Evolutionary conservation across 2,888 invertebrate genomes (phyloP).

Genomic region (Piscicola geometra): DNA sequence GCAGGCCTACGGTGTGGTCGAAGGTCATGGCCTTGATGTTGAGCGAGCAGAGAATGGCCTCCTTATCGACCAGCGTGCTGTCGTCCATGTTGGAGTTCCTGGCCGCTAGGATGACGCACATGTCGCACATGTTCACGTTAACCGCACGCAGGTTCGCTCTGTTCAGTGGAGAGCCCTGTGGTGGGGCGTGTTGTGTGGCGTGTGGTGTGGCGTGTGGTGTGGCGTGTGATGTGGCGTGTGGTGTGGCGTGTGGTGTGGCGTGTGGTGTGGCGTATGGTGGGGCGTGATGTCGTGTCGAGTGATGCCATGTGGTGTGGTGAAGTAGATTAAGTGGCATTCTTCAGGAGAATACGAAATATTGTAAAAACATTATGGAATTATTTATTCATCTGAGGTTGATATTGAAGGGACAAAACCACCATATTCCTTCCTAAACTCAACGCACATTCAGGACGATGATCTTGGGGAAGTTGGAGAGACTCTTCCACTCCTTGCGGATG

Average conservation of each 20-base stretch:
- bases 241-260: too few relatives aligned
- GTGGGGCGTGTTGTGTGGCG: not conserved
- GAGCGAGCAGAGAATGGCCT: constrained; percentile 96
- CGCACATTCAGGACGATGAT: constrained; percentile 83
- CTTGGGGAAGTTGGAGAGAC: constrained; percentile 98
- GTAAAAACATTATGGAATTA: not conserved
- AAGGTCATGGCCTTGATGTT: constrained; percentile 82
- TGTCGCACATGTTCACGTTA: constrained; percentile 99
- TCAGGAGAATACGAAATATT: not conserved
- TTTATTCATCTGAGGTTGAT: not conserved
- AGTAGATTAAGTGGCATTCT: too few relatives aligned
- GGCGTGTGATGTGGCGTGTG: too few relatives aligned
- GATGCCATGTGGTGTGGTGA: too few relatives aligned
- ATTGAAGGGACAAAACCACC: not conserved
- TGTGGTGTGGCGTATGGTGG: too few relatives aligned
- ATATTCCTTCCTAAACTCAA: too few relatives aligned
- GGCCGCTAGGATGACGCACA: constrained; percentile 99
- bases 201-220: too few relatives aligned
- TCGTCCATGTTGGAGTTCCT: constrained; percentile 69
- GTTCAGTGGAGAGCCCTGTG: constrained; percentile 90
- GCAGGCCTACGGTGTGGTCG: constrained; percentile 71
- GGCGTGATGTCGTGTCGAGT: too few relatives aligned
- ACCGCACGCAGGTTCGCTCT: constrained; percentile 98
- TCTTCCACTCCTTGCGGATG: constrained; percentile 97
- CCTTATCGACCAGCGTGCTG: constrained; percentile 98